Evolutionary conservation across 2,888 invertebrate genomes (phyloP), one percentile per base, ranked within the genome.

Genomic region (Acrobeloides nanus): DNA sequence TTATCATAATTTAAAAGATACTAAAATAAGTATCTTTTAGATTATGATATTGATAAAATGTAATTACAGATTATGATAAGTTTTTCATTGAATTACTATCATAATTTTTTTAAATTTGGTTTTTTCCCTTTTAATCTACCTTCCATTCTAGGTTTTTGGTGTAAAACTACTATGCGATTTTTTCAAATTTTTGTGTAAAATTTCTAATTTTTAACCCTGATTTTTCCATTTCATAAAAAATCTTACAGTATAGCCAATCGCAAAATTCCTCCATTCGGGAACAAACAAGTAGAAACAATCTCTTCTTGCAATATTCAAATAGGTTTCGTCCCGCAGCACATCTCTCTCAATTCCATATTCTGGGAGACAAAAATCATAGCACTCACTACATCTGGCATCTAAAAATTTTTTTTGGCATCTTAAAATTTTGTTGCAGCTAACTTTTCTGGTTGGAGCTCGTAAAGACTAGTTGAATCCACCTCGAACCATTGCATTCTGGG

Each of bases 261-360:
- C 68, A 39, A 55, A 72, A 6, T 54, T 51, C 23, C 67, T 48
- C 68, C 71, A 72, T 38, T 71, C 71, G 6, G 71, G 68, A 6
- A 71, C 68, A 35, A 66, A 71, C 18, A 71, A 51, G 45, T 66
- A 61, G 59, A 71, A 71, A 46, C 71, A 71, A 50, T 61, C 50
- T 15, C 62, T 61, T n/a, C 57, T 56, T 15, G 59, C 46, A 29
- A 71, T 57, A 41, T 71, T 71, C 39, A 71, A 46, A 40, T 51
- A 62, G 23, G 54, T 44, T 23, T 62, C 55, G 41, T 55, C 43
- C 7, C 57, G 49, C 10, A 57, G 38, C 20, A 46, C 38, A 40
- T 60, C 61, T 25, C 44, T 32, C 29, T 64, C 58, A 12, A 71
- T 58, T 24, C 66, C 68, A 43, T 64, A 71, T 20, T 64, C 60